These are phyloP conservation scores for Pangasius sanitwongsei DNA, from an alignment of 2,797 vertebrate genomes.

Conservation along the genomic window DNA sequence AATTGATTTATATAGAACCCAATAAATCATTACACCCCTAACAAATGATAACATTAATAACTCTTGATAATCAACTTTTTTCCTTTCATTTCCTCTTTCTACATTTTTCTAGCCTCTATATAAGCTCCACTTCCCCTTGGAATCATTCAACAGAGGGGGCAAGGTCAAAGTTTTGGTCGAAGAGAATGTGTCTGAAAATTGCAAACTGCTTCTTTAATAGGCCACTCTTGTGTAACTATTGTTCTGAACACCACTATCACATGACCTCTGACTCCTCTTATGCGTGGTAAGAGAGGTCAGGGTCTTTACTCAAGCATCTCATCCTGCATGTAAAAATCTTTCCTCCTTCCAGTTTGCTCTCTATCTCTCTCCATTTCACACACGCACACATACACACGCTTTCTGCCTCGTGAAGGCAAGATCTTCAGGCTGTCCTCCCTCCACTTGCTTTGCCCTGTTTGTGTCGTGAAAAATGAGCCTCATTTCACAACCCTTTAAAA, in stretches of 20 bases:
- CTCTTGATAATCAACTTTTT: not conserved
- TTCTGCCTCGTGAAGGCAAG: constrained; percentile 36
- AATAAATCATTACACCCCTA: not conserved
- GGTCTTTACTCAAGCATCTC: not conserved
- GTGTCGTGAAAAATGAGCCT: constrained; percentile 49
- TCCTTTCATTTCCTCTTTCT: not conserved
- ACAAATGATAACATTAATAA: not conserved
- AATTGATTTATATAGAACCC: not conserved
- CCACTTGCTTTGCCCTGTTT: constrained; percentile 56
- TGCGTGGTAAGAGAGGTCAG: not conserved
- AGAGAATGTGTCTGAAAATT: not conserved
- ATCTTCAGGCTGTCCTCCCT: constrained; percentile 58
- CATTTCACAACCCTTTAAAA: constrained; percentile 52
- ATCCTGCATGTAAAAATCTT: constrained; percentile 46
- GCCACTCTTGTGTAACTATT: not conserved
- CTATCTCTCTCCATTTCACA: not conserved
- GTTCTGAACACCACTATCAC: not conserved
- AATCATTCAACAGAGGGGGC: not conserved
- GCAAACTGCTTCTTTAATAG: not conserved
- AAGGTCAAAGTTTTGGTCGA: not conserved
- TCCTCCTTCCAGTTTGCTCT: constrained; percentile 44
- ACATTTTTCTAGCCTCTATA: too few relatives aligned
- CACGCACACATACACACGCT: not conserved
- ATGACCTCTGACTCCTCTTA: not conserved
- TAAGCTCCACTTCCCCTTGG: not conserved